Evolutionary conservation across 2,797 vertebrate genomes (phyloP).

Genomic region (Rallus crepitans): DNA sequence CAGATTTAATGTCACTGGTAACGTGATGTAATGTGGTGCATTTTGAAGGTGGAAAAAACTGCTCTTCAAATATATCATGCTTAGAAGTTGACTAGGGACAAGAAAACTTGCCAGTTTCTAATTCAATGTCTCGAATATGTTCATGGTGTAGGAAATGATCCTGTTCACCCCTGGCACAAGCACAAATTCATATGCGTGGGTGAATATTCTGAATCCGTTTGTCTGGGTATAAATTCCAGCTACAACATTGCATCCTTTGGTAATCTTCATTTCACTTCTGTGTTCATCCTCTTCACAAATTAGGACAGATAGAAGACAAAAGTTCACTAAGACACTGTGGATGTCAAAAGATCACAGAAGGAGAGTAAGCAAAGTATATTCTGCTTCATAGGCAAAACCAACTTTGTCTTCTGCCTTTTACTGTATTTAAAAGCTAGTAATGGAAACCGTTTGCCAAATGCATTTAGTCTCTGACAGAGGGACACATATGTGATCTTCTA

Average conservation of each 20-base stretch:
- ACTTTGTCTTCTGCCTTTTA: slow-evolving; percentile 21
- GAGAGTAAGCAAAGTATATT: background rate
- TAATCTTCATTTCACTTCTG: background rate
- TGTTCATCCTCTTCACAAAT: background rate
- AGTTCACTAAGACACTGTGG: background rate
- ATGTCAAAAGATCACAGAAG: background rate
- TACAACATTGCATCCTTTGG: background rate
- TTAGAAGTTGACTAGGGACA: background rate
- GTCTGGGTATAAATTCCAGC: background rate
- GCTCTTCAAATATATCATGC: background rate
- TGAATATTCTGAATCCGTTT: background rate
- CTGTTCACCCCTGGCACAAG: background rate
- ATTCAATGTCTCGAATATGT: background rate
- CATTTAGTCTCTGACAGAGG: slow-evolving; percentile 71
- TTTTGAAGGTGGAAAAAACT: background rate
- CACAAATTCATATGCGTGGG: background rate
- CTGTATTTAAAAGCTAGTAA: slow-evolving; percentile 67
- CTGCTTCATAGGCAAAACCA: background rate
- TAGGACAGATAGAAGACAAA: background rate
- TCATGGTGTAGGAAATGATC: background rate
- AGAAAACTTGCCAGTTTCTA: background rate
- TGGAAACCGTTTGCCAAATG: slow-evolving; percentile 68
- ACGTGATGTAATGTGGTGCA: background rate
- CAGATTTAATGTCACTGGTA: background rate
- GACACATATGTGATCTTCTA: slow-evolving; percentile 73